Evolutionary conservation across 2,888 invertebrate species (phyloP).

Genomic region (Oxycera nigricornis): DNA sequence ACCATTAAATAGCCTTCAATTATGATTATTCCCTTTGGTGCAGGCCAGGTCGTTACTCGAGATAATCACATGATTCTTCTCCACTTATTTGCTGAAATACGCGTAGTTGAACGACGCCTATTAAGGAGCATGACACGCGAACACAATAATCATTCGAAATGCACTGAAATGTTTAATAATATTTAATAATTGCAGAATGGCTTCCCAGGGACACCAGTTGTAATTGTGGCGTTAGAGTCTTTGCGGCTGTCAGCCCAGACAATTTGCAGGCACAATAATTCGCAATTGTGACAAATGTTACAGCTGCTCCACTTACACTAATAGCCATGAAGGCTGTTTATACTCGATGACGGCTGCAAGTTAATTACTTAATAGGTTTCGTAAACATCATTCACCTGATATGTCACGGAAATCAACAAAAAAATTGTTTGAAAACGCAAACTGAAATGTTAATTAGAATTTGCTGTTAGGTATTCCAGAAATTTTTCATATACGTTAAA

Average conservation of each 20-base stretch:
- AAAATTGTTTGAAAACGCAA: too few species aligned
- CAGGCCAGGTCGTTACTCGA: neutral
- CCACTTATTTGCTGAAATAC: conserved; percentile 6
- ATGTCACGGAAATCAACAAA: too few species aligned
- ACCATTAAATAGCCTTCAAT: conserved; percentile 37
- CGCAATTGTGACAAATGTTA: neutral
- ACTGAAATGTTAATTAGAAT: too few species aligned
- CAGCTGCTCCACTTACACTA: conserved; percentile 2
- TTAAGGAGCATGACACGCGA: conserved; percentile 37
- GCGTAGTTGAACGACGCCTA: neutral
- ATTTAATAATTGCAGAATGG: conserved; percentile 7
- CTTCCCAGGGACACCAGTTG: neutral
- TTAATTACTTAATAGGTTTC: too few species aligned
- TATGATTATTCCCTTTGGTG: conserved; percentile 26
- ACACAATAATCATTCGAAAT: conserved; percentile 15
- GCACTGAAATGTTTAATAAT: neutral
- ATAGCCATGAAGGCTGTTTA: too few species aligned
- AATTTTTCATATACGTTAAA: too few species aligned
- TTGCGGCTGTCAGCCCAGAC: neutral
- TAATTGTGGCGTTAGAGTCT: conserved; percentile 5
- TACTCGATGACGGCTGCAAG: neutral
- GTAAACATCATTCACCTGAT: too few species aligned
- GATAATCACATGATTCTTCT: conserved; percentile 31
- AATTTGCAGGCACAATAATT: neutral
- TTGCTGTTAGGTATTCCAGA: too few species aligned